phyloP scores from a whole-genome alignment of 2,888 invertebrate genomes.

The Corythucha ciliata region DNA sequence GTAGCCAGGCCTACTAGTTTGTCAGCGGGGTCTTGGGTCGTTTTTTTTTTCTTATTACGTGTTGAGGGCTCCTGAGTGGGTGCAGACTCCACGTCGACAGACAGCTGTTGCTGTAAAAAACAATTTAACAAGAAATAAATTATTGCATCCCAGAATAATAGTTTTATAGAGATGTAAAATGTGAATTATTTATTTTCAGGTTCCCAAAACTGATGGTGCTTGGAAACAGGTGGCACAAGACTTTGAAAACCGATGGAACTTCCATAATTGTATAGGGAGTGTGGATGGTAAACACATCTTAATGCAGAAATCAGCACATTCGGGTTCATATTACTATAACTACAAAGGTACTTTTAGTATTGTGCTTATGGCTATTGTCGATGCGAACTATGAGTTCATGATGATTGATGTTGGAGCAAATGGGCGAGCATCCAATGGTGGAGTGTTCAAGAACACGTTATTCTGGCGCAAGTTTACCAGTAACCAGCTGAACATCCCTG shows the following conservation, averaged over 20 bases:
- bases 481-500: slow-evolving; percentile 9
- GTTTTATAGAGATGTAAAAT: background rate
- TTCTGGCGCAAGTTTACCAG: slow-evolving; percentile 1
- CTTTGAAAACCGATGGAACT: slow-evolving; percentile 35
- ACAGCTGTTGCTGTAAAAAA: slow-evolving; percentile 5
- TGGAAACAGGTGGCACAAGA: slow-evolving; percentile 20
- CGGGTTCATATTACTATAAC: slow-evolving; percentile 37
- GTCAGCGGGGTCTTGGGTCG: too few species aligned
- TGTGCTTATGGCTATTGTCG: slow-evolving; percentile 36
- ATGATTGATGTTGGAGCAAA: slow-evolving; percentile 12
- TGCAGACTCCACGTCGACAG: slow-evolving; percentile 4
- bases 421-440: slow-evolving; percentile 3
- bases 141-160: slow-evolving; percentile 3
- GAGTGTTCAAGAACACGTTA: slow-evolving; percentile 1
- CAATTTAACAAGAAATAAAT: slow-evolving; percentile 2
- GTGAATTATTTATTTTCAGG: slow-evolving; percentile 12
- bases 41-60: too few species aligned
- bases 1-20: too few species aligned
- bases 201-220: slow-evolving; percentile 23
- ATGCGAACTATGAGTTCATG: slow-evolving; percentile 36
- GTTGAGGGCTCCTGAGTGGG: slow-evolving; percentile 5
- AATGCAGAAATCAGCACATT: slow-evolving; percentile 34
- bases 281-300: slow-evolving; percentile 39
- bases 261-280: slow-evolving; percentile 36
- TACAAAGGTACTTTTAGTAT: slow-evolving; percentile 37